Evolutionary conservation across 2,797 vertebrate genomes (phyloP).

Genomic region (Peromyscus melanophrys): DNA sequence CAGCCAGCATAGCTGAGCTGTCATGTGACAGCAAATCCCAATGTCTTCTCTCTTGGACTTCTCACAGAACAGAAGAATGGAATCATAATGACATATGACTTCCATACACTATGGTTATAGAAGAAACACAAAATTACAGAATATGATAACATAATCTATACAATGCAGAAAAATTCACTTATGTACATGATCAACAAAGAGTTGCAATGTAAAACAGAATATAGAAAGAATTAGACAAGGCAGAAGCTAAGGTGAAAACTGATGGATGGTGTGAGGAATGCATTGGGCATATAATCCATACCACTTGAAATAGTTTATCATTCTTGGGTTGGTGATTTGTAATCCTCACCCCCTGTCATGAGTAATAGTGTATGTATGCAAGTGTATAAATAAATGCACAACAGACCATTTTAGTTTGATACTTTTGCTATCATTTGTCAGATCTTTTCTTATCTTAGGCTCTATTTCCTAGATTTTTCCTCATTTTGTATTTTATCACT

Average conservation of each 20-base stretch:
- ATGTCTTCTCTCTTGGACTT: background rate
- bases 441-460: background rate
- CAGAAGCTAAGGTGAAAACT: background rate
- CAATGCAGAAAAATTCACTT: background rate
- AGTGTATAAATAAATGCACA: background rate
- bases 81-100: background rate
- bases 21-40: background rate
- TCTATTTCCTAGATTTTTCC: background rate
- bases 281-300: background rate
- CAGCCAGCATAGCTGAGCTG: slow-evolving; percentile 74
- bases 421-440: background rate
- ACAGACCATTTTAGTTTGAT: background rate
- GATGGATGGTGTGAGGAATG: background rate
- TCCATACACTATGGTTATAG: background rate
- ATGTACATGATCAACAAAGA: background rate
- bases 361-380: too few relatives aligned
- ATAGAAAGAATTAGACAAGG: background rate
- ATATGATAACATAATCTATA: fast-evolving
- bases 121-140: background rate
- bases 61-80: background rate
- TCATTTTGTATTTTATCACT: background rate
- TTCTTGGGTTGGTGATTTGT: background rate
- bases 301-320: background rate
- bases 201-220: background rate
- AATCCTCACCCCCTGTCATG: background rate